Evolutionary conservation across 2,888 invertebrate genomes (phyloP).

Genomic region (Epistrophella euchroma): DNA sequence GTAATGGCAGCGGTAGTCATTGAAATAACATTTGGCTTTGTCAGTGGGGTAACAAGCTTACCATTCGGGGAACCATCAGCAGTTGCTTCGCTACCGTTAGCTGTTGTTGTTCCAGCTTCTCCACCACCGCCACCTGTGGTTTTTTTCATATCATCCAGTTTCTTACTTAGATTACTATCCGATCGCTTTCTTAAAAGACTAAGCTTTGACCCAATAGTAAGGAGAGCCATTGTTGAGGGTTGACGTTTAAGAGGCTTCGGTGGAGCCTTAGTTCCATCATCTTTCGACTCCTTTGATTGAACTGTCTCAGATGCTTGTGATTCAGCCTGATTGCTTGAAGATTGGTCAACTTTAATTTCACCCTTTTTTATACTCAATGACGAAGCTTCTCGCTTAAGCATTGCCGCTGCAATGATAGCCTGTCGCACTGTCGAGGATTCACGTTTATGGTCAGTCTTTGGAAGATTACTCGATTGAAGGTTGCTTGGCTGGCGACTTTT

Average conservation of each 20-base stretch:
- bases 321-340: slow-evolving; percentile 27
- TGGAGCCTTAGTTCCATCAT: slow-evolving; percentile 56
- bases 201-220: slow-evolving; percentile 81
- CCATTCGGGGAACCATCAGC: slow-evolving; percentile 53
- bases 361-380: slow-evolving; percentile 64
- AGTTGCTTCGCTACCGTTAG: slow-evolving; percentile 35
- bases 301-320: slow-evolving; percentile 5
- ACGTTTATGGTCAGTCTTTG: slow-evolving; percentile 74
- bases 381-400: slow-evolving; percentile 64
- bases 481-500: slow-evolving; percentile 75
- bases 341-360: slow-evolving; percentile 23
- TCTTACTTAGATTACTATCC: slow-evolving; percentile 81
- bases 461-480: slow-evolving; percentile 71
- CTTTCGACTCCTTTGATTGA: slow-evolving; percentile 44
- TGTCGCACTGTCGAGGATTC: slow-evolving; percentile 75
- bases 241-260: slow-evolving; percentile 78
- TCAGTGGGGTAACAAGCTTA: slow-evolving; percentile 78
- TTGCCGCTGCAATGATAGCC: slow-evolving; percentile 46
- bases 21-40: slow-evolving; percentile 83
- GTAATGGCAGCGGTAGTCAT: slow-evolving; percentile 87
- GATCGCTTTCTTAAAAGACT: slow-evolving; percentile 80
- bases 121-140: slow-evolving; percentile 67
- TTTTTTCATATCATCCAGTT: slow-evolving; percentile 77
- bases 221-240: slow-evolving; percentile 79
- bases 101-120: not conserved